Evolutionary conservation across 2,888 invertebrate species (phyloP), one percentile per base, ranked within the genome.

Genomic region (Sipha maydis): DNA sequence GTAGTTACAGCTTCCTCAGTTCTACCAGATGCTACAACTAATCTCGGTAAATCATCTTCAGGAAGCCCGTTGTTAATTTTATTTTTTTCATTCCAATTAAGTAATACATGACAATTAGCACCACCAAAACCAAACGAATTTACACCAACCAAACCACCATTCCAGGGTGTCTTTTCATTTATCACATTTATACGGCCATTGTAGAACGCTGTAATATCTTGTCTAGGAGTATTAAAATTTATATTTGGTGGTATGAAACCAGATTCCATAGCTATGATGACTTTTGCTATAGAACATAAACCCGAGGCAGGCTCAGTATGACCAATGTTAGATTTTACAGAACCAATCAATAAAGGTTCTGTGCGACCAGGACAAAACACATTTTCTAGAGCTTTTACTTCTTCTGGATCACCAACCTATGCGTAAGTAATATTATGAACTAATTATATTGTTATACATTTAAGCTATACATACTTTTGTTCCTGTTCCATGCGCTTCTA

Each of bases 91-190:
- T 94, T 92, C 79, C 95, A 94, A 91, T 94, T 94, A 17, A 96
- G 91, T 75, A 96, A 91, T 54, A 94, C 93, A 91, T 96, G 96
- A 79, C 95, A 95, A 91, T 97, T 97, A 7, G 96, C 95, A 0
- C 98, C 98, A 54, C 98, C 98, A 91, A 98, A 98, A 0, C 98
- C 98, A 91, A 98, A 98, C 19, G 97, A 97, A 93, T 97, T 98
- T 41, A 98, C 93, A 7, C 96, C 98, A 41, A 95, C 95, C 91
- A 95, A 90, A 34, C 96, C 96, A 56, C 95, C 95, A 61, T 94
- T 92, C 93, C 97, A 95, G 0, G 93, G 94, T 38, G 92, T 95
- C 91, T 93, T 93, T 82, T 95, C 96, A 0, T 95, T 94, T 0
- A 98, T 95, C 0, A 98, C 97, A 90, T 94, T 91, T n/a, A 91